phyloP scores from a whole-genome alignment of 2,888 invertebrate genomes.

The Coremacera marginata region DNA sequence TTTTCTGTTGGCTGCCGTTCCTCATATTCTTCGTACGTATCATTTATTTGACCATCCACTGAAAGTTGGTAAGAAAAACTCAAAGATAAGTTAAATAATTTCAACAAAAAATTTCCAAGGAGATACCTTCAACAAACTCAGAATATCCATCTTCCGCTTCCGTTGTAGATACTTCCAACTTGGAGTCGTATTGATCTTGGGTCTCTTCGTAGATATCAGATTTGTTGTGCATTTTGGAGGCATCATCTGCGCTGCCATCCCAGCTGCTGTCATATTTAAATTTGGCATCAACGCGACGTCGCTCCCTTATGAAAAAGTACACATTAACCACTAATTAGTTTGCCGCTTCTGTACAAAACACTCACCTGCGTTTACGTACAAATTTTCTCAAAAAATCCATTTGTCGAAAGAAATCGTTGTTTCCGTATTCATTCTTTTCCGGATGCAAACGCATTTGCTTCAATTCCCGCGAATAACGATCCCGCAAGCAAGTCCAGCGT shows the following conservation, averaged over 20 bases:
- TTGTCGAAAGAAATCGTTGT: constrained; percentile 61
- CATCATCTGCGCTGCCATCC: constrained; percentile 40
- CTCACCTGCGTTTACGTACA: constrained; percentile 57
- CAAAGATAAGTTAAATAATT: background rate
- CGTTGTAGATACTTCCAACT: constrained; percentile 12
- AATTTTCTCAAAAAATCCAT: constrained; percentile 65
- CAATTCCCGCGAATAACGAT: constrained; percentile 68
- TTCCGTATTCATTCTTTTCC: constrained; percentile 54
- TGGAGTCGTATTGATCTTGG: constrained; percentile 24
- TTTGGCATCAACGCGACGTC: constrained; percentile 53
- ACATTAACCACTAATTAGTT: background rate
- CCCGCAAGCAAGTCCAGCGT: constrained; percentile 68
- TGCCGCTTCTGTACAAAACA: too few relatives aligned
- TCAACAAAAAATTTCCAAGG: background rate
- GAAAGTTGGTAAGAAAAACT: background rate
- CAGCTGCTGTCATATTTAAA: constrained; percentile 45
- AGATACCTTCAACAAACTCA: constrained; percentile 49
- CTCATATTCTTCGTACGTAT: constrained; percentile 44
- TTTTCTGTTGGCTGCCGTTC: constrained; percentile 32
- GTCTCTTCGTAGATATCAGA: background rate
- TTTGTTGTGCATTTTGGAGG: background rate
- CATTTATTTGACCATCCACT: constrained; percentile 40
- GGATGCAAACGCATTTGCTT: constrained; percentile 63
- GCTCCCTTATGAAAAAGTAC: constrained; percentile 48
- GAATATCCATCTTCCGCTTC: constrained; percentile 41